Conservation (phyloP, 2,888 invertebrate species). For the Autographa gamma region DNA sequence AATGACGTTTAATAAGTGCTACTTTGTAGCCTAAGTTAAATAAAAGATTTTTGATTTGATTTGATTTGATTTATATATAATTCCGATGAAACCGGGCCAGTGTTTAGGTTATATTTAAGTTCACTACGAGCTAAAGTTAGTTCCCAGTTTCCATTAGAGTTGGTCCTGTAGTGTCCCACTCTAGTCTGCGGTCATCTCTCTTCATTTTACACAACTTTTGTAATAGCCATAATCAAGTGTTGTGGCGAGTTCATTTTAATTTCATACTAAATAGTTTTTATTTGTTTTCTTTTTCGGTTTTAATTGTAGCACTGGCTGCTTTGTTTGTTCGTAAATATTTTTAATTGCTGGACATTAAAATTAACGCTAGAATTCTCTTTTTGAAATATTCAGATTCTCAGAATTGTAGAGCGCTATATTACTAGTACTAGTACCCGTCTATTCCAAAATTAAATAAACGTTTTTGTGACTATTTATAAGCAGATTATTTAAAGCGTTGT, state of each 20-base stretch:
- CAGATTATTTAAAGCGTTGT: too few relatives aligned
- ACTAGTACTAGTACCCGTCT: too few relatives aligned
- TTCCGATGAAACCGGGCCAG: constrained; percentile 38
- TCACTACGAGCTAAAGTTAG: constrained; percentile 52
- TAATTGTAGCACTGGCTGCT: constrained; percentile 5
- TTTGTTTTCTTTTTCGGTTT: constrained; percentile 14
- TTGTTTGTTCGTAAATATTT: constrained; percentile 2
- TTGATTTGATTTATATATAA: constrained; percentile 35
- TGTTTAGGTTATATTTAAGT: constrained; percentile 59
- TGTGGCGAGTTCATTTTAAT: constrained; percentile 42
- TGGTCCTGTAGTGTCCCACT: constrained; percentile 50
- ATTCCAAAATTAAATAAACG: too few relatives aligned
- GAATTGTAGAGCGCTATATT: neutral
- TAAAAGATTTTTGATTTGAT: too few relatives aligned
- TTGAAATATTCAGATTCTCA: too few relatives aligned
- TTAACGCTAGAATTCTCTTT: neutral
- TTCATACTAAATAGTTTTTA: constrained; percentile 33
- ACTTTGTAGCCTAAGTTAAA: too few relatives aligned
- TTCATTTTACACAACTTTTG: constrained; percentile 59
- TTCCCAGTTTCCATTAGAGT: constrained; percentile 64
- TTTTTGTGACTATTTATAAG: too few relatives aligned
- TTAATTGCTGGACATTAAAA: neutral
- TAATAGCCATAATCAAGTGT: constrained; percentile 53
- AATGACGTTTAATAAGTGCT: too few relatives aligned
- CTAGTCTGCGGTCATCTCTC: constrained; percentile 58